Evolutionary conservation across 2,113 vertebrate species (phyloP), one percentile per base, ranked within the genome.

Genomic region (Sitta europaea): DNA sequence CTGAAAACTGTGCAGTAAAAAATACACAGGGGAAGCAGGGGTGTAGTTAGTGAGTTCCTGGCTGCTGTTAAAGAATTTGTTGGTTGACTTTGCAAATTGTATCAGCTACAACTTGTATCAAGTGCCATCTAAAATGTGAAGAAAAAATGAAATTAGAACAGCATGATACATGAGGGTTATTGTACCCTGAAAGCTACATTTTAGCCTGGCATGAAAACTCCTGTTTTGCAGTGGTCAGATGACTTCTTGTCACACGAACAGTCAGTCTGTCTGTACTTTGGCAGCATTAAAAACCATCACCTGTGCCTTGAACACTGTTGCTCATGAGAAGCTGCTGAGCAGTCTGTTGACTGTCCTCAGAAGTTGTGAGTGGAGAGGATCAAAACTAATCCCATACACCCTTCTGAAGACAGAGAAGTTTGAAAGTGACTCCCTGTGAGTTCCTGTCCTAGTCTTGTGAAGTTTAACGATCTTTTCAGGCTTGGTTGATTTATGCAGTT

Each of bases 261-360:
- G 38, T 21, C 0, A 0, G 21, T 51, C 23, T 51, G 13, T 23
- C 23, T 79, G 36, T 36, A 12, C 1, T 1, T n/a, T 43, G 82
- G 28, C 45, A 65, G 28, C 13, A 25, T 77, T 85, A 38, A 66
- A 50, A 77, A 13, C 28, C 16, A 59, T 24, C 61, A 35, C 11
- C 21, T 88, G 57, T 88, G 53, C n/a, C 53, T 63, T 59, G 42
- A 71, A 43, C 6, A 8, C 14, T 3, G 5, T 11, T 48, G 24
- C 42, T 65, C 20, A 2, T 35, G 47, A 66, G 72, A 65, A 91
- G 20, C 54, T 88, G 38, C 55, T 82, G 36, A 55, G 36, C 2
- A 5, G 13, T 36, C 36, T 62, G 12, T 55, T 86, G 58, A 11
- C 40, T 84, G 45, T 77, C 35, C 43, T 92, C 40, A 62, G 19